Conservation (phyloP, 2,888 invertebrate genomes). For the Caradrina clavipalpis region DNA sequence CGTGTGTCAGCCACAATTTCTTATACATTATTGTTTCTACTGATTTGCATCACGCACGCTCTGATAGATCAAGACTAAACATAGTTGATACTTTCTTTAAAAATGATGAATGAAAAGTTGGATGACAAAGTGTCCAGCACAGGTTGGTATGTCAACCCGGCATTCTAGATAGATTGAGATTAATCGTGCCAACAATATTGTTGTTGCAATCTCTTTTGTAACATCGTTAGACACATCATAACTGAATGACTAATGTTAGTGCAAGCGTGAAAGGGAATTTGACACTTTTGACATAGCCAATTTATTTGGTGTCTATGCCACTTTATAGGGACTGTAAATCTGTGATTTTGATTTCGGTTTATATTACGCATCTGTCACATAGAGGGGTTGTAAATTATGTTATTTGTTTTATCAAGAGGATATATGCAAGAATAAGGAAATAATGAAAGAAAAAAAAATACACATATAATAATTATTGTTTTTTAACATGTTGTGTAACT, state of each 20-base stretch:
- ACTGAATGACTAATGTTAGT: constrained; percentile 37
- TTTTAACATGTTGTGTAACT: too few species aligned
- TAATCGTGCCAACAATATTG: constrained; percentile 26
- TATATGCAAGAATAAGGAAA: too few species aligned
- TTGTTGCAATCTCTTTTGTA: constrained; percentile 34
- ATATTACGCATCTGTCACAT: neutral
- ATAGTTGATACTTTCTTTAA: neutral
- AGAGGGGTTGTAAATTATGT: too few species aligned
- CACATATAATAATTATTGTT: too few species aligned
- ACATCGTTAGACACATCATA: constrained; percentile 38
- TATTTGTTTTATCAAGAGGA: too few species aligned
- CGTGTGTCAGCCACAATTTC: too few species aligned
- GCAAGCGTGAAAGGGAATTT: constrained; percentile 33
- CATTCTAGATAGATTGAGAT: constrained; percentile 34
- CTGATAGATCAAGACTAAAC: neutral
- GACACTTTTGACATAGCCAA: constrained; percentile 15
- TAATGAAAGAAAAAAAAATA: too few species aligned
- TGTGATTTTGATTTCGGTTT: neutral
- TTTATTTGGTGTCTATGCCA: neutral
- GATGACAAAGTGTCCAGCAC: neutral
- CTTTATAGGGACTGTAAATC: neutral
- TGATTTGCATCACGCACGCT: neutral
- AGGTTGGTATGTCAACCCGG: constrained; percentile 31
- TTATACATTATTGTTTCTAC: neutral
- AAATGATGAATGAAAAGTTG: constrained; percentile 20